phyloP scores from a whole-genome alignment of 2,797 vertebrate genomes.

The Malacoctenus gilli region DNA sequence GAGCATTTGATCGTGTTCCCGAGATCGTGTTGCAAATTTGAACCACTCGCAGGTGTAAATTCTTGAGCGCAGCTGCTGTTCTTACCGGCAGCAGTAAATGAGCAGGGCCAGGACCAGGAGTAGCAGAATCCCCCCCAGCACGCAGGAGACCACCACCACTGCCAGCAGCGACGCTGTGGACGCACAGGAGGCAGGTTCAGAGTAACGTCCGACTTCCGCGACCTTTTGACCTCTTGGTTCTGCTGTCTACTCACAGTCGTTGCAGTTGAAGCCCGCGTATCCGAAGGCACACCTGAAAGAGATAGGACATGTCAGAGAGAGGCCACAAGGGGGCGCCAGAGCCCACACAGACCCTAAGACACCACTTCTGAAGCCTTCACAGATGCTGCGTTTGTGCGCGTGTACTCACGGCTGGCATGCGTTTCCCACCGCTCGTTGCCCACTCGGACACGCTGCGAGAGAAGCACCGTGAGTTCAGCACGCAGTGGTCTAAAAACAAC shows the following conservation, averaged over 20 bases:
- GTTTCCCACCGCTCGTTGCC: constrained; percentile 44
- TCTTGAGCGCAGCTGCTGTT: no score
- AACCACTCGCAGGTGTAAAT: no score
- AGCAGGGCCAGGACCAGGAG: constrained; percentile 70
- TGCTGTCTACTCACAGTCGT: constrained; percentile 76
- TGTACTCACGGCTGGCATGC: constrained; percentile 71
- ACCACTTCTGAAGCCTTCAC: no score
- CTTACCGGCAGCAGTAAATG: constrained; percentile 68
- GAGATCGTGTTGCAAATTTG: no score
- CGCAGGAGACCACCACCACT: constrained; percentile 81
- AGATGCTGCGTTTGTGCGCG: no score
- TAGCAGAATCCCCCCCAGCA: constrained; percentile 80
- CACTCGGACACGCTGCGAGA: constrained; percentile 76
- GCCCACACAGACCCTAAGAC: no score
- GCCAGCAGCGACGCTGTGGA: constrained; percentile 77
- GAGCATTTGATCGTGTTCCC: no score
- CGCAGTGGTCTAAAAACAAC: constrained; percentile 14
- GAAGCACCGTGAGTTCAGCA: constrained; percentile 15
- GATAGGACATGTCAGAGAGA: constrained; percentile 1
- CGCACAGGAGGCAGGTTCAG: constrained; percentile 11
- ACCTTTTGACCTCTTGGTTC: background rate
- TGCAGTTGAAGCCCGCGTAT: constrained; percentile 82
- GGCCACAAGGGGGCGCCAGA: constrained; percentile 56
- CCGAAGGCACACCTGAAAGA: constrained; percentile 80
- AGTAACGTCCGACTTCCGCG: no score